These are phyloP conservation scores for Parazoanthus darwini DNA, from an alignment of 92 coral and sea anemone genomes.

Conservation along the genomic window DNA sequence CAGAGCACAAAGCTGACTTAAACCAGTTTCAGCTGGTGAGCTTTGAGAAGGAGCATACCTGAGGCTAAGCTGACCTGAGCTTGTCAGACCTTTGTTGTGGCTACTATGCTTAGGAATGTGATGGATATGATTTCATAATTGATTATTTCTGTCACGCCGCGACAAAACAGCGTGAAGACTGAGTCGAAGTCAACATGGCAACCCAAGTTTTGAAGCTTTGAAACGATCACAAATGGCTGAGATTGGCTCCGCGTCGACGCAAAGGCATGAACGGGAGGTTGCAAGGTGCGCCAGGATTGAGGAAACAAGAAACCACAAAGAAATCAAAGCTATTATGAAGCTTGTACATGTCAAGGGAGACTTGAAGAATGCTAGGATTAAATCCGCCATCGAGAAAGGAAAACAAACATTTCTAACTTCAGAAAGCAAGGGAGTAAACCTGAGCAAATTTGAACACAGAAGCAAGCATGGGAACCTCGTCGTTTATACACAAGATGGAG, in stretches of 20 bases:
- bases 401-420: slow-evolving; percentile 72
- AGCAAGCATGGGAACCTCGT: slow-evolving; percentile 84
- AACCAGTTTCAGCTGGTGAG: slow-evolving; percentile 10
- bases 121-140: not conserved
- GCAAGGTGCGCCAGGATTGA: not conserved
- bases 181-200: not conserved
- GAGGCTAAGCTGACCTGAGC: not conserved
- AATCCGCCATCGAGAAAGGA: slow-evolving; percentile 86
- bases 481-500: slow-evolving; percentile 83
- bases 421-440: slow-evolving; percentile 70
- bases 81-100: slow-evolving; percentile 6
- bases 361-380: slow-evolving; percentile 60
- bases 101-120: not conserved
- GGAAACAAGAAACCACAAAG: not conserved
- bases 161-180: slow-evolving; percentile 10
- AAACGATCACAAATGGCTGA: slow-evolving; percentile 12
- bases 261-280: not conserved
- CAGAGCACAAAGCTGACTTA: not conserved
- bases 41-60: not conserved
- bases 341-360: slow-evolving; percentile 23
- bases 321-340: not conserved
- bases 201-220: not conserved
- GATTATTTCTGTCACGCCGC: slow-evolving; percentile 9
- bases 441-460: slow-evolving; percentile 85
- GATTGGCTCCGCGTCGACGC: not conserved